phyloP scores from a whole-genome alignment of 1,140 invertebrate species.

The Gerris buenoi region DNA sequence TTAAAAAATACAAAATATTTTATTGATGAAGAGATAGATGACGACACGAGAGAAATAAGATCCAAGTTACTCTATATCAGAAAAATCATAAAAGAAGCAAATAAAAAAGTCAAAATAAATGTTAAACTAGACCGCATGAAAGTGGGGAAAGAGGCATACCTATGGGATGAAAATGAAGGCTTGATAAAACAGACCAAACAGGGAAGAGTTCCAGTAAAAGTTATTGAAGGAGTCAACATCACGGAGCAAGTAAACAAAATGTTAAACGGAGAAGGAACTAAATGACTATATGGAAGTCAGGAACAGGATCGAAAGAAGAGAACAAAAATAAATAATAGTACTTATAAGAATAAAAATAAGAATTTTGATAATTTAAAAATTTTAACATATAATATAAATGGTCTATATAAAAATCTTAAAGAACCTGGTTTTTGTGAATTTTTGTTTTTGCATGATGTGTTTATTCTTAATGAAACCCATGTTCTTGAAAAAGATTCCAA shows the following conservation, averaged over 20 bases:
- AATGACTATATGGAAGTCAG: background rate
- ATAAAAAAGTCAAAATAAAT: background rate
- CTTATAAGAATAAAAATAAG: no score
- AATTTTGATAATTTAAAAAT: background rate
- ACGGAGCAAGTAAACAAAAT: background rate
- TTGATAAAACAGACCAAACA: background rate
- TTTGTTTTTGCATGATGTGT: background rate
- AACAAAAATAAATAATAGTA: no score
- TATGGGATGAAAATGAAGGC: background rate
- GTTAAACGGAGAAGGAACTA: background rate
- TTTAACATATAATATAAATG: background rate
- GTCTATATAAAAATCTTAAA: background rate
- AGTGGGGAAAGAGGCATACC: background rate
- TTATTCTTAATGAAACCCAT: background rate
- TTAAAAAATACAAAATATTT: background rate
- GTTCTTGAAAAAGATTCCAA: background rate
- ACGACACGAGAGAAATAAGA: background rate
- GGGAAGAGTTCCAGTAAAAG: background rate
- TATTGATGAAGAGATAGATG: background rate
- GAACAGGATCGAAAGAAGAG: background rate
- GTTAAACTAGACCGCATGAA: background rate
- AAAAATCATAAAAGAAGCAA: background rate
- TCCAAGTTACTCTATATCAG: background rate
- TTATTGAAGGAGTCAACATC: background rate
- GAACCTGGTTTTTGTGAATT: background rate